These are phyloP conservation scores for Drosophila koepferae DNA, from an alignment of 2,888 invertebrate species.

Conservation along the genomic window DNA sequence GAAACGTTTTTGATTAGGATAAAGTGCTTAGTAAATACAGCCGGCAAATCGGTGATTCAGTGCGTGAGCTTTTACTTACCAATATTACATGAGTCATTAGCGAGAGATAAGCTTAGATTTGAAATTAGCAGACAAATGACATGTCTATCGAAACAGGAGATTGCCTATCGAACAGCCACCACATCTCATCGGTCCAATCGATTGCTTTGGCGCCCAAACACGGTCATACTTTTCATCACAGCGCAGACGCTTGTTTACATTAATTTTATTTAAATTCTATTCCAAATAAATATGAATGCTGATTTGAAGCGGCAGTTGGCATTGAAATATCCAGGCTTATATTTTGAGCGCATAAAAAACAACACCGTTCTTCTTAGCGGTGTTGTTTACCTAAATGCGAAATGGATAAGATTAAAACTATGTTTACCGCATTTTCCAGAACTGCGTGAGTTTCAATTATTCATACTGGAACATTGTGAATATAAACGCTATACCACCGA, in stretches of 20 bases:
- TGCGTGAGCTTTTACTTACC: neutral
- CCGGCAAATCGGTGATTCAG: slow-evolving; percentile 38
- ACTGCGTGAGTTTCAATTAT: slow-evolving; percentile 53
- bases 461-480: slow-evolving; percentile 54
- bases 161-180: slow-evolving; percentile 22
- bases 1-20: slow-evolving; percentile 24
- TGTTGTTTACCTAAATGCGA: slow-evolving; percentile 27
- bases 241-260: neutral
- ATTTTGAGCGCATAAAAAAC: slow-evolving; percentile 14
- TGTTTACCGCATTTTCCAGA: slow-evolving; percentile 73
- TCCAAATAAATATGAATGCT: neutral
- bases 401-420: slow-evolving; percentile 64
- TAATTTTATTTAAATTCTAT: neutral
- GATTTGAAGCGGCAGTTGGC: slow-evolving; percentile 22
- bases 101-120: neutral
- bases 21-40: slow-evolving; percentile 34
- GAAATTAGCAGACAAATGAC: slow-evolving; percentile 6
- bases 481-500: slow-evolving; percentile 43
- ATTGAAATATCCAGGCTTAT: slow-evolving; percentile 52
- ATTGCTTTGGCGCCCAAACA: slow-evolving; percentile 5
- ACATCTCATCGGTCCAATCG: slow-evolving; percentile 1
- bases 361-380: slow-evolving; percentile 40
- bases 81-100: neutral
- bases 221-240: slow-evolving; percentile 10
- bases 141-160: neutral